Percentiles rank a stretch among this genome's conserved stretches.
phyloP scores from a whole-genome alignment of 2,113 vertebrate genomes.

The Albula glossodonta region DNA sequence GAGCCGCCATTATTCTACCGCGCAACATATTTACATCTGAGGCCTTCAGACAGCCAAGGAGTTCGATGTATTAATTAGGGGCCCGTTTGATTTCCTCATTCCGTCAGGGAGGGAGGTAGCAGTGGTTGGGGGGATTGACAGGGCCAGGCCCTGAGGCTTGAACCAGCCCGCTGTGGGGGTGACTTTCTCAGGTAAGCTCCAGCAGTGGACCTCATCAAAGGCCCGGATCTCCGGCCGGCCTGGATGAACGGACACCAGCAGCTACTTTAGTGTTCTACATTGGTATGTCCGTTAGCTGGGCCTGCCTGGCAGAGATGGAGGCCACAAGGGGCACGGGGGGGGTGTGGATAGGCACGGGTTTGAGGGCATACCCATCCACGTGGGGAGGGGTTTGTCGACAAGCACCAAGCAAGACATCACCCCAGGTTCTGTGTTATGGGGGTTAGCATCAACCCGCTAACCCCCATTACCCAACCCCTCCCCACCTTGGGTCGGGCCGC shows the following conservation, averaged over 20 bases:
- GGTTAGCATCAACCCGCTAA: too few species aligned
- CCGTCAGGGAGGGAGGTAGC: too few species aligned
- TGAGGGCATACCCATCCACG: too few species aligned
- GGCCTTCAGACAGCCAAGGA: background rate
- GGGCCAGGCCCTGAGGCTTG: background rate
- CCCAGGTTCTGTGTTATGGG: background rate
- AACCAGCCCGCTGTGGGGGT: background rate
- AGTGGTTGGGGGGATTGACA: too few species aligned
- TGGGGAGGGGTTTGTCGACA: background rate
- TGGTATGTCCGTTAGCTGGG: background rate
- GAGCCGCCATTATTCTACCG: conserved; percentile 6
- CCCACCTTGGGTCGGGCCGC: background rate
- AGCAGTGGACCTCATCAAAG: background rate
- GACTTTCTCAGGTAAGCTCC: background rate
- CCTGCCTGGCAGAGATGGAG: background rate
- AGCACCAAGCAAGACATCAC: background rate
- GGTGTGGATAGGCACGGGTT: too few species aligned
- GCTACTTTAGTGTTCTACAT: too few species aligned
- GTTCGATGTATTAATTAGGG: background rate
- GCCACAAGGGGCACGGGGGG: background rate
- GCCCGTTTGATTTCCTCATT: conserved; percentile 11
- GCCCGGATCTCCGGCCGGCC: background rate
- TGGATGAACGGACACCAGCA: too few species aligned
- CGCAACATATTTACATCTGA: background rate
- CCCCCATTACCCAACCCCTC: background rate